phyloP scores from a whole-genome alignment of 2,888 invertebrate genomes.

The Sceliomorpha sp. region DNA sequence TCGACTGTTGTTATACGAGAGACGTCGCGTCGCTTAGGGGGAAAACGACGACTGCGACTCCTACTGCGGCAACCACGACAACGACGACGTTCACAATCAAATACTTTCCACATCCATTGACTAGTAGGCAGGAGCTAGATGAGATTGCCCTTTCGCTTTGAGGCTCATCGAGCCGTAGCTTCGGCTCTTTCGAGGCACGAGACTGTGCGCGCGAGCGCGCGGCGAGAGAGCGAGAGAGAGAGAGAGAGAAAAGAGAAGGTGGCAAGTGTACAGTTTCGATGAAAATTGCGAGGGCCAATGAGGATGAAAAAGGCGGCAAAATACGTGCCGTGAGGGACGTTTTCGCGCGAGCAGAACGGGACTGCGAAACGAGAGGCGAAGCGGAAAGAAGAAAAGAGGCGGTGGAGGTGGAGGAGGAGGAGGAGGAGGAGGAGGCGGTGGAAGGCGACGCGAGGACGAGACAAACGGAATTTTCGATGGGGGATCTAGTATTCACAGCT shows the following conservation, averaged over 20 bases:
- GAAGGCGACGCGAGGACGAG: conserved; percentile 40
- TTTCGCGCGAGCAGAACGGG: conserved; percentile 25
- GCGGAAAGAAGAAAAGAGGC: conserved; percentile 30
- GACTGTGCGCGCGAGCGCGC: conserved; percentile 15
- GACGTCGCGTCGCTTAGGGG: conserved; percentile 38
- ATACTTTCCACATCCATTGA: conserved; percentile 51
- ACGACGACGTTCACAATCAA: conserved; percentile 46
- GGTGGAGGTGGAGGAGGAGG: conserved; percentile 23
- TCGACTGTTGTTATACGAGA: conserved; percentile 21
- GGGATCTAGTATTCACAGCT: conserved; percentile 70
- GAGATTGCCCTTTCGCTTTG: conserved; percentile 58
- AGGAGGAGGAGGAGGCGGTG: conserved; percentile 22
- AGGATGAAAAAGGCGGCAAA: conserved; percentile 26
- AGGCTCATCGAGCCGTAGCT: conserved; percentile 49
- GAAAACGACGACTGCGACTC: too few relatives aligned
- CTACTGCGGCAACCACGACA: too few relatives aligned
- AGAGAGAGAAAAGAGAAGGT: conserved; percentile 34
- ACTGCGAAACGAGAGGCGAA: conserved; percentile 20
- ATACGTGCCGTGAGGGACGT: conserved; percentile 31
- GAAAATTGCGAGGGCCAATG: conserved; percentile 50
- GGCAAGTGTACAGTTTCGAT: conserved; percentile 71
- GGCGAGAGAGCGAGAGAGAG: too few relatives aligned
- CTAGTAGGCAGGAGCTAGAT: conserved; percentile 50
- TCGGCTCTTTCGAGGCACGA: conserved; percentile 32
- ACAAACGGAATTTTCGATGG: conserved; percentile 76